Percentiles rank a stretch among this genome's conserved stretches.
phyloP scores from a whole-genome alignment of 2,113 vertebrate species.

The Cebidichthys violaceus region DNA sequence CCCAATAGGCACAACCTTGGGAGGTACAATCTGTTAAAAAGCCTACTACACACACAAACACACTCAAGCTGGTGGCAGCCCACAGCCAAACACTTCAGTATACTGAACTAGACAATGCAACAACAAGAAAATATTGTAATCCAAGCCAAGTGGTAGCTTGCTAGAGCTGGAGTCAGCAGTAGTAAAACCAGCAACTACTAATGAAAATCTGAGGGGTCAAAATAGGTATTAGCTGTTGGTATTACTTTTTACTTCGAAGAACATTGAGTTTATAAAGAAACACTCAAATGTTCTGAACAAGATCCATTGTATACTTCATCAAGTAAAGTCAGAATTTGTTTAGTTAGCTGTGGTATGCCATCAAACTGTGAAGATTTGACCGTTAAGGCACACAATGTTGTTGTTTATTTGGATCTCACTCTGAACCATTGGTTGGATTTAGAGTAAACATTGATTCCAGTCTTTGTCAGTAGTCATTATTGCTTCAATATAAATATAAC shows the following conservation, averaged over 20 bases:
- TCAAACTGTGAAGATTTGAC: neutral
- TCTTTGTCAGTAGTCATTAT: neutral
- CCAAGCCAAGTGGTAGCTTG: constrained; percentile 12
- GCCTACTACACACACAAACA: constrained; percentile 17
- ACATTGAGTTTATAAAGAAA: neutral
- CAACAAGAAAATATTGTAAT: constrained; percentile 2
- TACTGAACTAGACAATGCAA: constrained; percentile 2
- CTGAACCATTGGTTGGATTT: neutral
- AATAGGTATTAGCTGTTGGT: neutral
- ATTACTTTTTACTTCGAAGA: neutral
- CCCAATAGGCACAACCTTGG: constrained; percentile 24
- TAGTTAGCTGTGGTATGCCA: neutral
- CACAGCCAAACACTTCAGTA: constrained; percentile 17
- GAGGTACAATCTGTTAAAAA: constrained; percentile 21
- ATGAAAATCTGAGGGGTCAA: neutral
- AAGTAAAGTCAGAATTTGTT: neutral
- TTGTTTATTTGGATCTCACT: neutral
- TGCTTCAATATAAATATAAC: neutral
- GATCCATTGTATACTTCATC: neutral
- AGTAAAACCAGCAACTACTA: neutral
- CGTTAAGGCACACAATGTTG: neutral
- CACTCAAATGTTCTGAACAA: neutral
- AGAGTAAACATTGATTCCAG: neutral
- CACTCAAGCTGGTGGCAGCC: neutral
- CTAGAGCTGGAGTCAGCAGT: neutral